Percentiles rank a stretch among this genome's conserved stretches.
phyloP scores from a whole-genome alignment of 2,888 invertebrate genomes.

The Tryphoninae sp. region DNA sequence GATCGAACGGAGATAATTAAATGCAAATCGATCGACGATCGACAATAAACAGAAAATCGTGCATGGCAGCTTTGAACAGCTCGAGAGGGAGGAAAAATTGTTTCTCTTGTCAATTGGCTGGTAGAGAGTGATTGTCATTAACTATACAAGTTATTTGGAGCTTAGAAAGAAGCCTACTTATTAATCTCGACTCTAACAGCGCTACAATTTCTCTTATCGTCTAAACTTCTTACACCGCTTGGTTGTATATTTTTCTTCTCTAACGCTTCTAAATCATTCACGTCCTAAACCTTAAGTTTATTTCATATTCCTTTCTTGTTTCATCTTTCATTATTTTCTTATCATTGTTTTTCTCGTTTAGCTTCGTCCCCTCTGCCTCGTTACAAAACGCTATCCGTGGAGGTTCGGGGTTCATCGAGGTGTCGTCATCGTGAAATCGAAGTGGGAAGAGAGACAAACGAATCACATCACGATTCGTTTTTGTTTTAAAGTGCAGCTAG shows the following conservation, averaged over 20 bases:
- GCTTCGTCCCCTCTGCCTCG: constrained; percentile 25
- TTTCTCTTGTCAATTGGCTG: constrained; percentile 71
- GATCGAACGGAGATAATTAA: constrained; percentile 2
- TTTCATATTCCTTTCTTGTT: constrained; percentile 41
- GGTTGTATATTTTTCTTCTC: constrained; percentile 27
- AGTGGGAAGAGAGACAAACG: constrained; percentile 24
- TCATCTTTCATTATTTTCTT: constrained; percentile 42
- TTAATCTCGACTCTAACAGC: constrained; percentile 68
- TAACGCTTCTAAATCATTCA: background rate
- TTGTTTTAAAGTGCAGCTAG: background rate
- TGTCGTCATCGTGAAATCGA: constrained; percentile 56
- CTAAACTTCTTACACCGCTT: constrained; percentile 52
- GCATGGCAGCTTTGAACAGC: constrained; percentile 74
- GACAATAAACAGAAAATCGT: constrained; percentile 61
- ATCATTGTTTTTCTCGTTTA: constrained; percentile 45
- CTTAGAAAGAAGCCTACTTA: constrained; percentile 73
- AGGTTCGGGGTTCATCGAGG: constrained; percentile 52
- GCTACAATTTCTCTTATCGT: constrained; percentile 64
- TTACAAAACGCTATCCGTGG: constrained; percentile 21
- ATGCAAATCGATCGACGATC: background rate
- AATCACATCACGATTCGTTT: constrained; percentile 35
- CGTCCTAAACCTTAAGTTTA: constrained; percentile 9
- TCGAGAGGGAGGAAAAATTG: constrained; percentile 60
- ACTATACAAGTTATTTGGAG: constrained; percentile 75
- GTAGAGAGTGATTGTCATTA: constrained; percentile 80